Evolutionary conservation across 53 echinoderm and acorn worm species (phyloP).

Genomic region (Crossaster papposus): DNA sequence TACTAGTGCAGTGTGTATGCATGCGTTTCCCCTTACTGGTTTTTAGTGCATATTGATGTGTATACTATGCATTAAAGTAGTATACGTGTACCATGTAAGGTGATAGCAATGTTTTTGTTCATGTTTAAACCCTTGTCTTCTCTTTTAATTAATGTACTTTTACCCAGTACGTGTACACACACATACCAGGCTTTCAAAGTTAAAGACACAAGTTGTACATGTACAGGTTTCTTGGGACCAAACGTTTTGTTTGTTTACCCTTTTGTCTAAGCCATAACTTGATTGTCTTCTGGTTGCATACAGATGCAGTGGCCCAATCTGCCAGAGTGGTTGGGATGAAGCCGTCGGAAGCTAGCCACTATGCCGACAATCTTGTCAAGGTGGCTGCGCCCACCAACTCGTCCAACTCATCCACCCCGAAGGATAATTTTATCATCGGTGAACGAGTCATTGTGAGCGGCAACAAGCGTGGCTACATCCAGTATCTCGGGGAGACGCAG

Average conservation of each 20-base stretch:
- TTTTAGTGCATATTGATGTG: too few relatives aligned
- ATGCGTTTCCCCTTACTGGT: too few relatives aligned
- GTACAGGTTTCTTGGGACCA: not conserved
- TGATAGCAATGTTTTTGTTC: not conserved
- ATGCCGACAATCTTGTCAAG: slow-evolving; percentile 81
- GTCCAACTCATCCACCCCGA: slow-evolving; percentile 56
- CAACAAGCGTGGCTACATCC: slow-evolving; percentile 93
- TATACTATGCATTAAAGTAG: not conserved
- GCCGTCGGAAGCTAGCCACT: slow-evolving; percentile 80
- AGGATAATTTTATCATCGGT: slow-evolving; percentile 87
- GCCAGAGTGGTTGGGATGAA: slow-evolving; percentile 93
- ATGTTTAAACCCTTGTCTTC: not conserved
- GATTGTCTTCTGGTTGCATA: not conserved
- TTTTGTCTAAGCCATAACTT: not conserved
- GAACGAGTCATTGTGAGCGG: slow-evolving; percentile 94
- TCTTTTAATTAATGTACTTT: too few relatives aligned
- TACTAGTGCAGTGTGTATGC: too few relatives aligned
- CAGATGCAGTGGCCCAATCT: slow-evolving; percentile 95
- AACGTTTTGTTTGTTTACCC: not conserved
- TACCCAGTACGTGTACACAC: not conserved
- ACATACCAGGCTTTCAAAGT: not conserved
- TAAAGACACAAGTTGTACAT: too few relatives aligned
- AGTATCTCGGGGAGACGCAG: slow-evolving; percentile 91
- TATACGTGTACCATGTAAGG: slow-evolving; percentile 14
- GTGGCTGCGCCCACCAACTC: slow-evolving; percentile 45